Evolutionary conservation across 2,797 vertebrate genomes (phyloP).

Genomic region (Lutjanus argentimaculatus): DNA sequence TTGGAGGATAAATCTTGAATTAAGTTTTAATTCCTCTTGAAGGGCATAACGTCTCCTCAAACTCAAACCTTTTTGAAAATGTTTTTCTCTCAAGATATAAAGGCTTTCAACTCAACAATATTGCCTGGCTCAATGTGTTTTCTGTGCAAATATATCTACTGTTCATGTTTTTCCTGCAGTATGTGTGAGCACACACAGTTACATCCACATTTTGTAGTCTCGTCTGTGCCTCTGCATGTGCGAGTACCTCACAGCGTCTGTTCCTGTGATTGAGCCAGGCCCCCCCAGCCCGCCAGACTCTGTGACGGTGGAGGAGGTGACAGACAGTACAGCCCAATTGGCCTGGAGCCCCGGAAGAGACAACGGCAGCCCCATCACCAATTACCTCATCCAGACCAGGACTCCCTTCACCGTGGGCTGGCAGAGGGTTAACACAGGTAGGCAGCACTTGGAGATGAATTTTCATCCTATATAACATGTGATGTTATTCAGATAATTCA

Average conservation of each 20-base stretch:
- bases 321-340: constrained; percentile 89
- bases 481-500: constrained; percentile 48
- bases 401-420: constrained; percentile 89
- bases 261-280: constrained; percentile 84
- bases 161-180: constrained; percentile 22
- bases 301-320: constrained; percentile 89
- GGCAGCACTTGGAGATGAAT: constrained; percentile 15
- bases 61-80: constrained; percentile 38
- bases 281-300: constrained; percentile 87
- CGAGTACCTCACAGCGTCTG: constrained; percentile 70
- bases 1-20: constrained; percentile 70
- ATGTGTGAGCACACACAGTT: not conserved
- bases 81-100: constrained; percentile 29
- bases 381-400: constrained; percentile 88
- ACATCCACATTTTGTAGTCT: not conserved
- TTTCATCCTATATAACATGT: constrained; percentile 32
- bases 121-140: not conserved
- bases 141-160: constrained; percentile 5
- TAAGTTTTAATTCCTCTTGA: constrained; percentile 69
- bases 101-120: constrained; percentile 7
- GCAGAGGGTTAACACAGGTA: constrained; percentile 90
- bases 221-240: constrained; percentile 42
- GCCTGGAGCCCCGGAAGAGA: constrained; percentile 88
- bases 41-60: constrained; percentile 50
- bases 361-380: constrained; percentile 88